A percentile compares a stretch with the other conserved stretches of the same genome.
Conservation (phyloP, 2,888 invertebrate genomes). For the Drosophila prostipennis region DNA sequence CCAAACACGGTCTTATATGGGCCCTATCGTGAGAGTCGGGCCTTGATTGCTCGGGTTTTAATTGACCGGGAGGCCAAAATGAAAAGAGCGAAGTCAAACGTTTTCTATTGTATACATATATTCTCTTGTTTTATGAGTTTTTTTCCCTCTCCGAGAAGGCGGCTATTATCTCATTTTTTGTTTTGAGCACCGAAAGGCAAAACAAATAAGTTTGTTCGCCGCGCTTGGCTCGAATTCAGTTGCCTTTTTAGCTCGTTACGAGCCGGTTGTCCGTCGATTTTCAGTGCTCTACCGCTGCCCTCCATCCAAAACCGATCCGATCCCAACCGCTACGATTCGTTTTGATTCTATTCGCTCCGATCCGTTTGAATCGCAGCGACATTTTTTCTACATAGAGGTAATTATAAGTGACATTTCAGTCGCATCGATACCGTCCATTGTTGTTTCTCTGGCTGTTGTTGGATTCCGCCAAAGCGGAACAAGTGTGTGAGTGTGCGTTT, state of each 20-base stretch:
- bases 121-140: constrained; percentile 8
- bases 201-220: constrained; percentile 66
- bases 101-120: constrained; percentile 4
- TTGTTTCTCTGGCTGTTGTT: constrained; percentile 18
- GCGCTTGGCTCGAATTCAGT: constrained; percentile 65
- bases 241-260: constrained; percentile 64
- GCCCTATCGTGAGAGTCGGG: constrained; percentile 11
- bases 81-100: constrained; percentile 8
- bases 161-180: constrained; percentile 22
- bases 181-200: constrained; percentile 27
- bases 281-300: constrained; percentile 7
- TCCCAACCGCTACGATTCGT: constrained; percentile 4
- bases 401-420: constrained; percentile 67
- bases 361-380: constrained; percentile 25
- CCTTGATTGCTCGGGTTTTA: constrained; percentile 5
- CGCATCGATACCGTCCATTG: constrained; percentile 32
- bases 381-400: constrained; percentile 62
- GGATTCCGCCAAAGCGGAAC: constrained; percentile 37
- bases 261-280: constrained; percentile 59
- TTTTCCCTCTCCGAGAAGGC: background rate
- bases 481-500: constrained; percentile 11
- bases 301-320: constrained; percentile 16
- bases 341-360: constrained; percentile 26
- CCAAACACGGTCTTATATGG: constrained; percentile 4
- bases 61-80: constrained; percentile 7